phyloP scores from a whole-genome alignment of 1,140 invertebrate genomes.

The Helicoverpa zea region DNA sequence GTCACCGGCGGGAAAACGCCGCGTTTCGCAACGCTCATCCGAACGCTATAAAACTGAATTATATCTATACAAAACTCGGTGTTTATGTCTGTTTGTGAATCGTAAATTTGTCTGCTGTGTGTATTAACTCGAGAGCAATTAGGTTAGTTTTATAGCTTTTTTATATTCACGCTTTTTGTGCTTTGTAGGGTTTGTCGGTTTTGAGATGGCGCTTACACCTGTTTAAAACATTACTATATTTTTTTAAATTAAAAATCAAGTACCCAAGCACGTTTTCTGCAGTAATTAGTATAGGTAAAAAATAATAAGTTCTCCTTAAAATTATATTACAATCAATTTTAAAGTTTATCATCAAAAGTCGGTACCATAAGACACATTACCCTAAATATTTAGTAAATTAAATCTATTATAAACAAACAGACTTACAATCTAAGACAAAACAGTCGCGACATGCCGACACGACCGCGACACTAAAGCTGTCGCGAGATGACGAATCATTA shows the following conservation, averaged over 20 bases:
- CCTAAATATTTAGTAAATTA: background rate
- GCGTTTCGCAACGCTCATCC: conserved; percentile 28
- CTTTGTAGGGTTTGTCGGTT: conserved; percentile 18
- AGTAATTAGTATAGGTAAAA: too few relatives aligned
- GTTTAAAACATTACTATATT: background rate
- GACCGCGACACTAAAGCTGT: conserved; percentile 52
- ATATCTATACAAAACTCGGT: conserved; percentile 47
- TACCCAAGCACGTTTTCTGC: too few relatives aligned
- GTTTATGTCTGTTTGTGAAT: conserved; percentile 49
- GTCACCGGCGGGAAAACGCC: conserved; percentile 23
- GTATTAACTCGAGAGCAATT: conserved; percentile 46
- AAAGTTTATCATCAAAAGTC: too few relatives aligned
- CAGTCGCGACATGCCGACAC: conserved; percentile 26
- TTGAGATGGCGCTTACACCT: conserved; percentile 3
- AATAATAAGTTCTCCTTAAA: too few relatives aligned
- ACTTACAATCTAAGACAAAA: conserved; percentile 25
- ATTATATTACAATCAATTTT: too few relatives aligned
- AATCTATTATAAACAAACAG: conserved; percentile 1
- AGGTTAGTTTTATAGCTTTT: conserved; percentile 44
- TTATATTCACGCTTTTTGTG: conserved; percentile 45
- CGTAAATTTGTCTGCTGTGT: conserved; percentile 46
- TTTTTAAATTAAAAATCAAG: too few relatives aligned
- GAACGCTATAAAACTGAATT: conserved; percentile 45
- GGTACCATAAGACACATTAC: background rate
- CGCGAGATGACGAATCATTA: conserved; percentile 59